Evolutionary conservation across 1,140 invertebrate genomes (phyloP).

Genomic region (Arion vulgaris): DNA sequence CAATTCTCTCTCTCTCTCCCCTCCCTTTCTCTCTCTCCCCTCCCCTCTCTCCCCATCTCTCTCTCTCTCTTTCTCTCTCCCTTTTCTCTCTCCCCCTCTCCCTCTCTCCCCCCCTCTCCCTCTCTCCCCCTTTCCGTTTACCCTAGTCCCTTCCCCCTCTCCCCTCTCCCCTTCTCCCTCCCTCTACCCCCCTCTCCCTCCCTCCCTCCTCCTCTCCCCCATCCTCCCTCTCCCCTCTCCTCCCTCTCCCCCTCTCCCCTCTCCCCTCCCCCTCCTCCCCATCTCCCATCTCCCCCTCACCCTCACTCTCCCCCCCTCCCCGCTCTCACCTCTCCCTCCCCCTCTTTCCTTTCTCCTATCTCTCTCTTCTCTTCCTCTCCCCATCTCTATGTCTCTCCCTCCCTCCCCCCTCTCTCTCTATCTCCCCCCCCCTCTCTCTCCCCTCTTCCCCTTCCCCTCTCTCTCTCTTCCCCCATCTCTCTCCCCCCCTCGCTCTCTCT

Average conservation of each 20-base stretch:
- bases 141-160: neutral
- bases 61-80: neutral
- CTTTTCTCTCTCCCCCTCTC: neutral
- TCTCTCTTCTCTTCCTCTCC: neutral
- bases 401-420: neutral
- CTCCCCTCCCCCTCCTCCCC: neutral
- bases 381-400: neutral
- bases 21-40: neutral
- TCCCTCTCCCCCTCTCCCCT: neutral
- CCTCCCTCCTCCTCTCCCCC: neutral
- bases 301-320: neutral
- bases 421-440: neutral
- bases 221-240: neutral
- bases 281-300: neutral
- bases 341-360: neutral
- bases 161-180: neutral
- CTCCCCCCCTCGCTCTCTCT: neutral
- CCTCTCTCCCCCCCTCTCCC: neutral
- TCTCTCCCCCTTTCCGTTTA: neutral
- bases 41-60: neutral
- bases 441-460: neutral
- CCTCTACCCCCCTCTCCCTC: neutral
- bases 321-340: neutral
- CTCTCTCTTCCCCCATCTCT: neutral
- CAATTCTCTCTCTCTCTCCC: neutral